Evolutionary conservation across 37 sponge, comb jelly and placozoan genomes (phyloP).

Genomic region (Haliclona indistincta): DNA sequence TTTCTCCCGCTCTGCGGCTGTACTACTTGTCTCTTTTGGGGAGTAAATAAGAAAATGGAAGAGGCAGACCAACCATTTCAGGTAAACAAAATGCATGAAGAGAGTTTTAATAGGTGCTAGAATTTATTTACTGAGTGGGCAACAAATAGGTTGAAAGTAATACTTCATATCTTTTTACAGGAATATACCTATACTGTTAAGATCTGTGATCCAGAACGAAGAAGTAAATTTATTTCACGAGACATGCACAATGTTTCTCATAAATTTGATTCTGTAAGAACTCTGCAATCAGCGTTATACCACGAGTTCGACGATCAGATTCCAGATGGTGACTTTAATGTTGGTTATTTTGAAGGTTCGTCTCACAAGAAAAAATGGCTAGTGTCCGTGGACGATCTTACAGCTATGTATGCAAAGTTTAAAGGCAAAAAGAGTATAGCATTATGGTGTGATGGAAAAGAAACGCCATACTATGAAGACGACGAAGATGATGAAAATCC

Average conservation of each 20-base stretch:
- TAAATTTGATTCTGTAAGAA: background rate
- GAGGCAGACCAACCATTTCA: too few relatives aligned
- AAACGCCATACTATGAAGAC: background rate
- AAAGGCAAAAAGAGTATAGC: background rate
- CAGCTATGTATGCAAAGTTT: slow-evolving; percentile 2
- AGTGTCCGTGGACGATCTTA: background rate
- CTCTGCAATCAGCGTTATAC: background rate
- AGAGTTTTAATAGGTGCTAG: too few relatives aligned
- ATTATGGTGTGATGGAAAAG: slow-evolving; percentile 17
- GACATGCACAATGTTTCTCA: background rate
- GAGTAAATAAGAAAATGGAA: too few relatives aligned
- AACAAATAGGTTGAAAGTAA: too few relatives aligned
- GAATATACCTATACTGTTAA: background rate
- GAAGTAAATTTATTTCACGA: background rate
- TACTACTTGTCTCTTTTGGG: too few relatives aligned
- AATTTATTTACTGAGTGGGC: too few relatives aligned
- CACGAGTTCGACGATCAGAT: slow-evolving; percentile 23
- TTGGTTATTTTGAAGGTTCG: slow-evolving; percentile 24
- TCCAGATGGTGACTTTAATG: slow-evolving; percentile 16
- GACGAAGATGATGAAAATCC: background rate
- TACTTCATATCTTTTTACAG: too few relatives aligned
- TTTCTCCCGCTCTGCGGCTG: too few relatives aligned
- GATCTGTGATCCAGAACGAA: background rate
- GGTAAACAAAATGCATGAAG: too few relatives aligned
- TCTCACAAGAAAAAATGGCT: slow-evolving; percentile 17